Evolutionary conservation across 2,888 invertebrate genomes (phyloP), one percentile per base, ranked within the genome.

Genomic region (Ferrisia virgata): DNA sequence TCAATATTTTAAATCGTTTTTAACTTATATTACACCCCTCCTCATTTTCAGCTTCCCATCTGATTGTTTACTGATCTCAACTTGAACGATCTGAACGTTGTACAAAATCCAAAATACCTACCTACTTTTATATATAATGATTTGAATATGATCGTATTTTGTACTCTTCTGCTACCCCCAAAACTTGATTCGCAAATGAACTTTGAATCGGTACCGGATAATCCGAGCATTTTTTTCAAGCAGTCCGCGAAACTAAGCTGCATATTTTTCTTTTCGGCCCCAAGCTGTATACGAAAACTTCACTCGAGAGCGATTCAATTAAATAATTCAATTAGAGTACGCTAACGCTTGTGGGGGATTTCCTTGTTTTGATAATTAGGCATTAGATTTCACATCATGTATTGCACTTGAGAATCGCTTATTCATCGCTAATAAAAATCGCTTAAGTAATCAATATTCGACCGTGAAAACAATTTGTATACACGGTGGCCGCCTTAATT

Each of bases 401-500:
- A 64, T 64, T 11, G 64, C 64, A 64, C 64, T 64, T 28, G 28
- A 64, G 28, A 64, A 64, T 28, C 28, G 64, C 64, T 64, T 64
- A 64, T 28, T 64, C 64, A 64, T 64, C 64, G 64, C 64, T 25
- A 64, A 64, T 64, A 64, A 64, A 64, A 64, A 64, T 64, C 64
- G 25, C 64, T 64, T 28, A 64, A 64, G 64, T 64, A 64, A 76
- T 76, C 36, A 76, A 76, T 76, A 76, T 76, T 76, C 72, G 72
- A 76, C 72, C 72, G 72, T 76, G 72, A 76, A 76, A 76, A 76
- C 72, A 76, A 76, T 76, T 64, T 28, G 36, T 76, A 36, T 18
- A 36, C 33, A 28, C 31, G 31, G 31, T 69, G 31, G 31, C 72
- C 72, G 28, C 36, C 72, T 76, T 76, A 76, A 76, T 76, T 36